These are phyloP conservation scores for Cynoglossus semilaevis DNA, from an alignment of 2,113 vertebrate species.

Conservation along the genomic window DNA sequence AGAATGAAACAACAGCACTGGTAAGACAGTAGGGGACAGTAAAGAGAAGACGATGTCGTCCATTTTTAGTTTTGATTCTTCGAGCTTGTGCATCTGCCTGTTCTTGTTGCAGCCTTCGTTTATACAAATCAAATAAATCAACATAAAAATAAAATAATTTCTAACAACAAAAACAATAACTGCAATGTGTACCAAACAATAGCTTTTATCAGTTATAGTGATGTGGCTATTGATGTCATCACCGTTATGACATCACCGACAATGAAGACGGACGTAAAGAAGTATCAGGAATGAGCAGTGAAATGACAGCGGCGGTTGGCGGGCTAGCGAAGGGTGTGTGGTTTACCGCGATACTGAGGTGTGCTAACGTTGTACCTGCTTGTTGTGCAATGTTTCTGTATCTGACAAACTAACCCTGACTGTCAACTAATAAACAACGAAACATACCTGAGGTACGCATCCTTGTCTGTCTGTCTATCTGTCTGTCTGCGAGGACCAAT, in stretches of 20 bases:
- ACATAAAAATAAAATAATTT: slow-evolving; percentile 39
- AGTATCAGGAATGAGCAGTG: slow-evolving; percentile 24
- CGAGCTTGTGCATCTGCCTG: slow-evolving; percentile 8
- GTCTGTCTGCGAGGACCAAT: slow-evolving; percentile 9
- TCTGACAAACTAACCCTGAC: slow-evolving; percentile 62
- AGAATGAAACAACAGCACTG: too few relatives aligned
- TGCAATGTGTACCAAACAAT: slow-evolving; percentile 14
- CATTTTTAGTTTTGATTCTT: neutral
- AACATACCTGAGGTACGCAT: neutral
- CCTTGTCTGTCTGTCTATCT: neutral
- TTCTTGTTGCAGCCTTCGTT: slow-evolving; percentile 56
- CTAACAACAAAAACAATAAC: slow-evolving; percentile 16
- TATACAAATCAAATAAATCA: slow-evolving; percentile 52
- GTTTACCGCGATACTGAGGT: slow-evolving; percentile 41
- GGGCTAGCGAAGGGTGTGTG: neutral
- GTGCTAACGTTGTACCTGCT: slow-evolving; percentile 70
- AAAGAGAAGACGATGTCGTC: neutral
- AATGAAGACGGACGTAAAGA: neutral
- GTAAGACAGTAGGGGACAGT: neutral
- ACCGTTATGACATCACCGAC: neutral
- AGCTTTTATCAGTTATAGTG: slow-evolving; percentile 7
- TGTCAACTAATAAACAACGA: slow-evolving; percentile 64
- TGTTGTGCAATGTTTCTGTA: slow-evolving; percentile 72
- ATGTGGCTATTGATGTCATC: slow-evolving; percentile 13
- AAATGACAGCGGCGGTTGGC: neutral